Base-by-base conservation (phyloP, 2,113 vertebrate genomes). In the Hemicordylus capensis region DNA sequence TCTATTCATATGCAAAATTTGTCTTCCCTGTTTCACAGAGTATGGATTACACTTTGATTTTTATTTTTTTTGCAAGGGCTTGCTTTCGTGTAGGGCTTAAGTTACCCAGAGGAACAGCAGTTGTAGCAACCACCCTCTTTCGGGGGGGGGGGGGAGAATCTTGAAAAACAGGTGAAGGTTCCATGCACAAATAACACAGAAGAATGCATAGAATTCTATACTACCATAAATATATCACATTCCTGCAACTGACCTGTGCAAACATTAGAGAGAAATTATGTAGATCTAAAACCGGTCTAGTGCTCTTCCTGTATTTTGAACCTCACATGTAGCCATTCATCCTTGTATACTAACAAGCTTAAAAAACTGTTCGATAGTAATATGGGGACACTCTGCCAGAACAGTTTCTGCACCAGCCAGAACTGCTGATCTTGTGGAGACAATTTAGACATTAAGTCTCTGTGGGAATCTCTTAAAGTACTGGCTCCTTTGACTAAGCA, bases 31-130 rank as follows among this genome's bases (percentile, higher is more conserved):
- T 1, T 10, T 72, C 24, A 3, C 56, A 39, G 37, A 64, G 72
- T 84, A 72, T 39, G 9, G 7, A 26, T 75, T 0, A 0, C 4
- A 42, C 6, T 54, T 1, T 0, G 37, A n/a, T n/a, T n/a, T n/a
- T 44, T 67, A 80, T 4, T 19, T 69, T 28, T 22, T 48, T 37
- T 77, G 2, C 75, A 39, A 69, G 5, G 70, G 64, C 11, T 28
- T 4, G 1, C 10, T 20, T 17, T 4, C 12, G 22, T 0, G 0
- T 46, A 56, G 26, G 67, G 85, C 76, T 77, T 59, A 39, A 0
- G 20, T 0, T 69, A 84, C 82, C 85, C 74, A 0, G 0, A 58
- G 26, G 61, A 67, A 48, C 42, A 80, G 26, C 24, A 64, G 19
- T 51, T 48, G 46, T 39, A 66, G 4, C 24, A 0, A 0, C 34